These are phyloP conservation scores for Enteromius treurensis DNA, from an alignment of 2,797 vertebrate species.

Conservation along the genomic window DNA sequence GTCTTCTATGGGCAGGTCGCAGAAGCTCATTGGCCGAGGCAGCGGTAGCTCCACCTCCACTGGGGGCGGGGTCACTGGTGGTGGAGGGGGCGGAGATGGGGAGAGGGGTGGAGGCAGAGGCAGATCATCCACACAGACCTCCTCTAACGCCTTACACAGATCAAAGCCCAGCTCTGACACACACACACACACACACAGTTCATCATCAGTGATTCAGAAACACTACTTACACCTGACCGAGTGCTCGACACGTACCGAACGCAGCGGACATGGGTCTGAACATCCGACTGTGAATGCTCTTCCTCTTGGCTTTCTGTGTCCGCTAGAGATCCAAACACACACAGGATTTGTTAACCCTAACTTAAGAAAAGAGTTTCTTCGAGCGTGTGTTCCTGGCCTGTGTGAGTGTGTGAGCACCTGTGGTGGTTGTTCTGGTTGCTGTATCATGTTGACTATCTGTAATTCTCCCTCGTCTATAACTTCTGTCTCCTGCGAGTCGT, in stretches of 20 bases:
- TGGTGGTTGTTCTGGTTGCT: constrained; percentile 75
- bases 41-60: constrained; percentile 72
- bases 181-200: constrained; percentile 40
- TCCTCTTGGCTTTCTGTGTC: constrained; percentile 93
- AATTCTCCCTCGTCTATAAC: constrained; percentile 81
- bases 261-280: constrained; percentile 92
- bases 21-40: constrained; percentile 73
- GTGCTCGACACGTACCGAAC: constrained; percentile 80
- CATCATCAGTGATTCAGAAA: not conserved
- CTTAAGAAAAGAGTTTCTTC: too few species aligned
- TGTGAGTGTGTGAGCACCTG: constrained; percentile 68
- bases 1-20: constrained; percentile 84
- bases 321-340: constrained; percentile 73
- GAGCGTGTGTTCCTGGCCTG: not conserved
- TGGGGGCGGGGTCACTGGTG: constrained; percentile 55
- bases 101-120: constrained; percentile 68
- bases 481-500: constrained; percentile 82
- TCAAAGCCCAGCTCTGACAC: constrained; percentile 95
- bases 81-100: constrained; percentile 69
- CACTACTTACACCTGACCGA: not conserved
- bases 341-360: not conserved
- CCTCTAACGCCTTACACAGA: constrained; percentile 93
- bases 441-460: constrained; percentile 69
- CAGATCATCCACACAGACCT: constrained; percentile 89
- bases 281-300: constrained; percentile 96